Evolutionary conservation across 2,888 invertebrate species (phyloP), one percentile per base, ranked within the genome.

Genomic region (Thecophora atra): DNA sequence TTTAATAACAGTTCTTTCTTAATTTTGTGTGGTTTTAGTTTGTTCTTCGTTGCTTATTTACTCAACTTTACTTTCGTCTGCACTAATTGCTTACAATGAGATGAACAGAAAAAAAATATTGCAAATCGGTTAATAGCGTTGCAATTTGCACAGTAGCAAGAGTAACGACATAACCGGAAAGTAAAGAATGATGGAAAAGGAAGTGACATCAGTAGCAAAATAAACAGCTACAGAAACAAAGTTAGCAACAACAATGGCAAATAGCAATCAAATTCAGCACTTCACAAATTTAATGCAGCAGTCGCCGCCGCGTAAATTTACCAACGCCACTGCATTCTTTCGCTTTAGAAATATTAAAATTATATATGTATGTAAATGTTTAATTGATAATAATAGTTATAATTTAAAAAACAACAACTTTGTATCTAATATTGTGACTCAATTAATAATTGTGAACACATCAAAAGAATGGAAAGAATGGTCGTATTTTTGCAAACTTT

Each of bases 31-130:
- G 30, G 1, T n/a, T 7, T 26, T n/a, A 8, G 15, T 58, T 26
- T 30, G 30, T 17, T n/a, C 2, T 26, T n/a, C 15, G 15, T 58
- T 26, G 17, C 17, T 28, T n/a, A 60, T 28, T 60, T 28, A 60
- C n/a, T 3, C 60, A 60, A 30, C n/a, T 42, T 21, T 3, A 21
- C 24, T 17, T n/a, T 6, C 24, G 8, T 24, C 56, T n/a, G n/a
- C n/a, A 11, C 58, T 17, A 5, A 26, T 24, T 44, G n/a, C 17
- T 44, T 21, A 21, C 6, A 26, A 51, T 64, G 28, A 47, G 47
- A 64, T 6, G 47, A 64, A 11, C 42, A 64, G 37, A 37, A 30
- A 67, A 54, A 37, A n/a, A 37, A 54, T 67, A 37, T 54, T 54
- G 30, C 60, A 58, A 58, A 58, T 58, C 44, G 64, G 17, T 2